Evolutionary conservation across 2,797 vertebrate genomes (phyloP).

Genomic region (Ceyx erithaca): DNA sequence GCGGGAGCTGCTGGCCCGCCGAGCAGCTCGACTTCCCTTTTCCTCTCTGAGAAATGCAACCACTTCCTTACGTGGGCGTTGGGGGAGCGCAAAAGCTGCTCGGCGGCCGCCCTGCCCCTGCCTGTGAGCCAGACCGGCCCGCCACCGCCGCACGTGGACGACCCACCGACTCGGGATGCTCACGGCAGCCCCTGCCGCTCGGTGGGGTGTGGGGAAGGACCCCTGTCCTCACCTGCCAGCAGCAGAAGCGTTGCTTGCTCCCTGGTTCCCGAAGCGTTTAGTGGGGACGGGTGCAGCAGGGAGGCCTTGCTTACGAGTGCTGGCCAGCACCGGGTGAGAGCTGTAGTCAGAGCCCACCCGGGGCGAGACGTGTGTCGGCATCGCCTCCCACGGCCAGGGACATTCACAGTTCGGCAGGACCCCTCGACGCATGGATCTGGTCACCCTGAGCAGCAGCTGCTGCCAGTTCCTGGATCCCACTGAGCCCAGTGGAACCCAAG

Average conservation of each 20-base stretch:
- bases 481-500: accelerated
- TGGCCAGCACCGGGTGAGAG: not conserved
- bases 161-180: not conserved
- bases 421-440: not conserved
- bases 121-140: not conserved
- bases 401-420: not conserved
- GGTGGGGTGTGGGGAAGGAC: not conserved
- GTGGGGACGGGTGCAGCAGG: not conserved
- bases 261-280: accelerated
- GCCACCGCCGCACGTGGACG: not conserved
- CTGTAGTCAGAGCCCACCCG: not conserved
- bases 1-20: not conserved
- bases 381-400: not conserved
- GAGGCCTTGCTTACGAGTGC: not conserved
- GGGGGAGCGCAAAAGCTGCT: slow-evolving; percentile 58
- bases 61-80: slow-evolving; percentile 85
- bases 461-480: not conserved
- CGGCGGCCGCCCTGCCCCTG: slow-evolving; percentile 35
- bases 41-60: slow-evolving; percentile 78
- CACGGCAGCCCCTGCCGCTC: not conserved
- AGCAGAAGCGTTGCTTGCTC: not conserved
- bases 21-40: slow-evolving; percentile 78
- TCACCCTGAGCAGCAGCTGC: not conserved
- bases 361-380: accelerated
- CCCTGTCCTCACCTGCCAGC: accelerated